Evolutionary conservation across 2,113 vertebrate genomes (phyloP).

Genomic region (Bos javanicus): DNA sequence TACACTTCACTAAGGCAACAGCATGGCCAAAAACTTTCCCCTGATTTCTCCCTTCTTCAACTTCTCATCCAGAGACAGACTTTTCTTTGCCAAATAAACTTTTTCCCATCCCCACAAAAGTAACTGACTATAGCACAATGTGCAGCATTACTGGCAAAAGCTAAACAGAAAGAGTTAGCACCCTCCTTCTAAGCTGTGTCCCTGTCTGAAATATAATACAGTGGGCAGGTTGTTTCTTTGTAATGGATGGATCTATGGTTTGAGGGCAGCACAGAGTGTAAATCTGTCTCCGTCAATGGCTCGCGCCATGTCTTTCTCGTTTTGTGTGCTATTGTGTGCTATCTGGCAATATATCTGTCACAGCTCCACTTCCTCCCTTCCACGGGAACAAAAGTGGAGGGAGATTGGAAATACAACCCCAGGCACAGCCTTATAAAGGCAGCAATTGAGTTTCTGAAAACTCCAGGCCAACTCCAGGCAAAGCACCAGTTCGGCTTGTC

Average conservation of each 20-base stretch:
- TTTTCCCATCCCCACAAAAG: slow-evolving; percentile 36
- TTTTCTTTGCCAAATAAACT: slow-evolving; percentile 43
- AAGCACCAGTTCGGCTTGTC: neutral
- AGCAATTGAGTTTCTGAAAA: slow-evolving; percentile 50
- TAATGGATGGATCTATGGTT: slow-evolving; percentile 55
- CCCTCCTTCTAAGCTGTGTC: slow-evolving; percentile 21
- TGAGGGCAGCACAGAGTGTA: slow-evolving; percentile 59
- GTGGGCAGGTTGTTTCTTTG: slow-evolving; percentile 57
- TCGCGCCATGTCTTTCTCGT: neutral
- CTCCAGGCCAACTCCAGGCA: slow-evolving; percentile 34
- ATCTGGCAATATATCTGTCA: slow-evolving; percentile 70
- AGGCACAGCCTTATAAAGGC: slow-evolving; percentile 47
- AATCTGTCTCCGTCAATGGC: slow-evolving; percentile 31
- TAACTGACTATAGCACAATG: slow-evolving; percentile 40
- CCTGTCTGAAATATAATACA: slow-evolving; percentile 47
- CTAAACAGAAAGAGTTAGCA: slow-evolving; percentile 34
- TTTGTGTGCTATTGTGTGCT: slow-evolving; percentile 50
- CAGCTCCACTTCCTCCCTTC: slow-evolving; percentile 65
- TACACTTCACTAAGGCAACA: neutral
- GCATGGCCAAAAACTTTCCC: neutral
- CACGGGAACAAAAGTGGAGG: slow-evolving; percentile 63
- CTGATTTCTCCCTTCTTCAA: neutral
- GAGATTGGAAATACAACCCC: slow-evolving; percentile 48
- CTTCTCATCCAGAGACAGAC: neutral
- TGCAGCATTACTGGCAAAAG: neutral